These are phyloP conservation scores for Lycaena phlaeas DNA, from an alignment of 2,888 invertebrate genomes.

Conservation along the genomic window DNA sequence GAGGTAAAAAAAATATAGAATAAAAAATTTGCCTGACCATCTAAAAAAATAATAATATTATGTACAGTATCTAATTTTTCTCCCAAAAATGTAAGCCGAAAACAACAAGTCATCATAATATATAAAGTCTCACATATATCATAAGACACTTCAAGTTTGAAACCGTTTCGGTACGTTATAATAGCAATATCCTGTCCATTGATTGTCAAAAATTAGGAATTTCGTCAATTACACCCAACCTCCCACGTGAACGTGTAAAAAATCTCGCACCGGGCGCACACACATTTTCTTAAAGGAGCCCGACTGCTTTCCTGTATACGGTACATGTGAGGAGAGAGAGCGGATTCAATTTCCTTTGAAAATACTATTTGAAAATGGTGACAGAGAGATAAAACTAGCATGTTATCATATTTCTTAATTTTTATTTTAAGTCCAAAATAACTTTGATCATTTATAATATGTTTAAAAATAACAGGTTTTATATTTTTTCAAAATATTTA, in stretches of 20 bases:
- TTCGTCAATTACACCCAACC: conserved; percentile 69
- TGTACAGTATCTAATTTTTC: not conserved
- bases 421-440: too few relatives aligned
- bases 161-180: conserved; percentile 48
- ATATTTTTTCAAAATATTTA: too few relatives aligned
- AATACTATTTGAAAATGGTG: too few relatives aligned
- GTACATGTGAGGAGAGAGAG: conserved; percentile 24
- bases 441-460: too few relatives aligned
- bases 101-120: too few relatives aligned
- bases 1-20: too few relatives aligned
- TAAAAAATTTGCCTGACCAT: too few relatives aligned
- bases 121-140: conserved; percentile 29
- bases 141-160: conserved; percentile 20
- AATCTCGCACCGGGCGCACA: conserved; percentile 60
- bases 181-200: conserved; percentile 70
- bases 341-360: too few relatives aligned
- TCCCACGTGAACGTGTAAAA: conserved; percentile 65
- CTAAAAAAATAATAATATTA: too few relatives aligned
- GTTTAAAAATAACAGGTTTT: too few relatives aligned
- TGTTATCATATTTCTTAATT: too few relatives aligned
- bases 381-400: too few relatives aligned
- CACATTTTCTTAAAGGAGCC: conserved; percentile 58
- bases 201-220: conserved; percentile 72
- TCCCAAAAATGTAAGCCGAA: not conserved
- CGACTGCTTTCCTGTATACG: conserved; percentile 36